A percentile compares a stretch with the other conserved stretches of the same genome.
These are phyloP conservation scores for Nasonia vitripennis DNA, from an alignment of 1,140 invertebrate genomes.

Conservation along the genomic window DNA sequence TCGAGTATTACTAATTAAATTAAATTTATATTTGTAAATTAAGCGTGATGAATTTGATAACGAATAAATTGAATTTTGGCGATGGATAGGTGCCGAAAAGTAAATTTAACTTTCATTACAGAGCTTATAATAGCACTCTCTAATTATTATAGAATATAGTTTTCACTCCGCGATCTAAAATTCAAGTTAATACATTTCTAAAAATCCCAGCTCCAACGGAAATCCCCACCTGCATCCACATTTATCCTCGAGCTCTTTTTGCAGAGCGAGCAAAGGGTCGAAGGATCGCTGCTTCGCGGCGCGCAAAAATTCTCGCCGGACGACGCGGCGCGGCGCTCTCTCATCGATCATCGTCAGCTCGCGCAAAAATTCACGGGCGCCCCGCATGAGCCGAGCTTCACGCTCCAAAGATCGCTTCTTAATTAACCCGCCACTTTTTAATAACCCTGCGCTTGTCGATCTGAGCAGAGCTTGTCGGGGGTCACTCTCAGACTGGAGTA, in stretches of 20 bases:
- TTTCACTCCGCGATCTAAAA: no score
- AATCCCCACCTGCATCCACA: no score
- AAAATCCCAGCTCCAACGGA: no score
- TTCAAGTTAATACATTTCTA: no score
- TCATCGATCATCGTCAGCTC: conserved; percentile 71
- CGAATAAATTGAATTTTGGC: no score
- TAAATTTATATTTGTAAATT: no score
- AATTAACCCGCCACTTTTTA: conserved; percentile 63
- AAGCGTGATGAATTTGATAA: no score
- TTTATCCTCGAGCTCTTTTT: not conserved
- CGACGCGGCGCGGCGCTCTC: conserved; percentile 40
- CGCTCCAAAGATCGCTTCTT: conserved; percentile 63
- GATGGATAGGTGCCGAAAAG: no score
- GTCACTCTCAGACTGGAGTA: not conserved
- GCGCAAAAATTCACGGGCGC: conserved; percentile 60
- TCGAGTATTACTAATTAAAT: no score
- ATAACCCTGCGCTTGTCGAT: conserved; percentile 51
- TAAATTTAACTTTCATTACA: no score
- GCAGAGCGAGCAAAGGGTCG: conserved; percentile 14
- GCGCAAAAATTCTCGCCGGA: conserved; percentile 58
- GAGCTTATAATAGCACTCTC: no score
- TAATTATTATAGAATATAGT: no score
- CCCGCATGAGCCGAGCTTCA: conserved; percentile 17
- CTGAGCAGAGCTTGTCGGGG: conserved; percentile 5
- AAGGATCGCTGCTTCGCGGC: conserved; percentile 18